A percentile compares a stretch with the other conserved stretches of the same genome.
phyloP scores from a whole-genome alignment of 2,113 vertebrate species.

The Rhinolophus sinicus region DNA sequence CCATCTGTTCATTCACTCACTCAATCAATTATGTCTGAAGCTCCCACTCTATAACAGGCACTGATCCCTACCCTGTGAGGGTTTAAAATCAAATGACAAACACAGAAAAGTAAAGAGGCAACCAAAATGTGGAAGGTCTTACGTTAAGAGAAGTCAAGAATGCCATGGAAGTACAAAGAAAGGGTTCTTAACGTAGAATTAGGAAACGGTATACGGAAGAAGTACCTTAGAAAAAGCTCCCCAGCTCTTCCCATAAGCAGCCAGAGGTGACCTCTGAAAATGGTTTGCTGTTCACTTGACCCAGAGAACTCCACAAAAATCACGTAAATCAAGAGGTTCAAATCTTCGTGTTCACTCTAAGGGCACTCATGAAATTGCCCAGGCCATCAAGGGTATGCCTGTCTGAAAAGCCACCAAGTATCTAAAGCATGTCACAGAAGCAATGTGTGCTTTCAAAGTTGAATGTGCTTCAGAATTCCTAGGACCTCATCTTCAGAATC shows the following conservation, averaged over 20 bases:
- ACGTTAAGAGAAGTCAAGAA: neutral
- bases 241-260: no score
- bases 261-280: no score
- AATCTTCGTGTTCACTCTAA: no score
- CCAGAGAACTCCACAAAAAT: no score
- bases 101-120: neutral
- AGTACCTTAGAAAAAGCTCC: neutral
- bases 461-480: no score
- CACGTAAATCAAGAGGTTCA: no score
- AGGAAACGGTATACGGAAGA: neutral
- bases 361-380: no score
- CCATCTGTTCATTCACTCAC: neutral
- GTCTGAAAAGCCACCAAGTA: no score
- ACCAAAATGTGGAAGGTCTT: neutral
- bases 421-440: no score
- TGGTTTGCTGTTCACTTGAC: no score
- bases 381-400: no score
- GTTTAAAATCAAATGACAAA: neutral
- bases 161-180: neutral
- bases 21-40: conserved; percentile 19
- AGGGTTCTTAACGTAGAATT: neutral
- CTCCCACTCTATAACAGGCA: neutral
- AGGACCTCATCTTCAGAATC: neutral
- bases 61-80: neutral
- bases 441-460: no score